A percentile compares a stretch with the other conserved stretches of the same genome.
These are phyloP conservation scores for Cyanocitta stelleri DNA, from an alignment of 2,113 vertebrate species.

Conservation along the genomic window DNA sequence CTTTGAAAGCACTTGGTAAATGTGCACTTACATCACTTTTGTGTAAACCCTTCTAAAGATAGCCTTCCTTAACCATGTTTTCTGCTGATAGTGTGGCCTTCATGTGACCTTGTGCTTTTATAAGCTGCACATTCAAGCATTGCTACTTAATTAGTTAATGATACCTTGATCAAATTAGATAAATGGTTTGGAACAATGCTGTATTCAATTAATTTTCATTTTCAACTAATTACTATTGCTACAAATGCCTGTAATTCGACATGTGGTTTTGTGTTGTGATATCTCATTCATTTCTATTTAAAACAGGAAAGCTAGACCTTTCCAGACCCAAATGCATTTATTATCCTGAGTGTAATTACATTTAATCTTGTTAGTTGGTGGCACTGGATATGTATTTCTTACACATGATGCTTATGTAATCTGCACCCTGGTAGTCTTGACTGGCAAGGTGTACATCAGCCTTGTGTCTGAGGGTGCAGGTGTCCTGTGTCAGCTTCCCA, in stretches of 20 bases:
- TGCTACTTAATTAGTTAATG: slow-evolving; percentile 36
- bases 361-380: neutral
- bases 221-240: neutral
- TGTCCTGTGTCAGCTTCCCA: neutral
- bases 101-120: neutral
- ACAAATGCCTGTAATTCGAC: slow-evolving; percentile 2
- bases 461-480: neutral
- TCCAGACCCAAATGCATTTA: neutral
- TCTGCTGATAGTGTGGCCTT: neutral
- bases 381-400: neutral
- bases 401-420: accelerated
- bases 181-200: slow-evolving; percentile 31
- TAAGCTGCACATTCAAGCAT: neutral
- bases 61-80: neutral
- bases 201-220: slow-evolving; percentile 45
- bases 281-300: neutral
- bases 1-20: neutral
- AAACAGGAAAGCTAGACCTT: neutral
- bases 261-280: neutral
- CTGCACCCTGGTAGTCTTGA: neutral
- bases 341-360: neutral
- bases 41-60: neutral
- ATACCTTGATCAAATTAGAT: slow-evolving; percentile 33
- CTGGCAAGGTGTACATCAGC: accelerated
- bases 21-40: neutral